These are phyloP conservation scores for Perithous albicinctus DNA, from an alignment of 2,888 invertebrate species.

Conservation along the genomic window DNA sequence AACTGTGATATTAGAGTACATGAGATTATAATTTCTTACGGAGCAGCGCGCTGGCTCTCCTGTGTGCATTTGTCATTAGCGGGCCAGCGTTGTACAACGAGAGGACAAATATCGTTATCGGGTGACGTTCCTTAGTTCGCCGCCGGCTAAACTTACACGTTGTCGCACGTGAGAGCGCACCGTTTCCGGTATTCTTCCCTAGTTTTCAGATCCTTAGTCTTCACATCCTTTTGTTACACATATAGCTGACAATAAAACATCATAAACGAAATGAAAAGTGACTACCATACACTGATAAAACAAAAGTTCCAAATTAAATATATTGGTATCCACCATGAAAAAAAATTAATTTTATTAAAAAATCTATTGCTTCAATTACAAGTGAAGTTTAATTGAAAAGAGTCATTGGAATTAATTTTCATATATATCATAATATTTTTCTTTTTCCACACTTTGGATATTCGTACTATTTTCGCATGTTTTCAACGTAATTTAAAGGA, in stretches of 20 bases:
- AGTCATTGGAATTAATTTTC: no score
- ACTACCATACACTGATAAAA: background rate
- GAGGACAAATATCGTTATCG: constrained; percentile 72
- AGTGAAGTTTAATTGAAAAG: no score
- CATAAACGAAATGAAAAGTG: background rate
- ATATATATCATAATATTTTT: background rate
- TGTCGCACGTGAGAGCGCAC: constrained; percentile 33
- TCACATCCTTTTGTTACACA: background rate
- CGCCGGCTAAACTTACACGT: constrained; percentile 42
- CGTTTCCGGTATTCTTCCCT: constrained; percentile 25
- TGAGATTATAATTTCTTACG: constrained; percentile 61
- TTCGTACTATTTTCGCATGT: no score
- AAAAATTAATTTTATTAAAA: no score
- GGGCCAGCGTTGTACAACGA: constrained; percentile 58
- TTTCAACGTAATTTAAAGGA: no score
- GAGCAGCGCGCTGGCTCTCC: constrained; percentile 10
- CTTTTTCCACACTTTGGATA: no score
- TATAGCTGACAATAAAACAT: background rate
- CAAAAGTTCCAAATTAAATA: no score
- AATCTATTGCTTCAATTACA: no score
- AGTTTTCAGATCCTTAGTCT: no score
- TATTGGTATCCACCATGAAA: no score
- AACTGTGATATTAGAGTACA: constrained; percentile 63
- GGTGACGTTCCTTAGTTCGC: constrained; percentile 68
- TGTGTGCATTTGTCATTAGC: constrained; percentile 69